Base-by-base conservation (phyloP, 2,797 vertebrate genomes). In the Diceros bicornis region DNA sequence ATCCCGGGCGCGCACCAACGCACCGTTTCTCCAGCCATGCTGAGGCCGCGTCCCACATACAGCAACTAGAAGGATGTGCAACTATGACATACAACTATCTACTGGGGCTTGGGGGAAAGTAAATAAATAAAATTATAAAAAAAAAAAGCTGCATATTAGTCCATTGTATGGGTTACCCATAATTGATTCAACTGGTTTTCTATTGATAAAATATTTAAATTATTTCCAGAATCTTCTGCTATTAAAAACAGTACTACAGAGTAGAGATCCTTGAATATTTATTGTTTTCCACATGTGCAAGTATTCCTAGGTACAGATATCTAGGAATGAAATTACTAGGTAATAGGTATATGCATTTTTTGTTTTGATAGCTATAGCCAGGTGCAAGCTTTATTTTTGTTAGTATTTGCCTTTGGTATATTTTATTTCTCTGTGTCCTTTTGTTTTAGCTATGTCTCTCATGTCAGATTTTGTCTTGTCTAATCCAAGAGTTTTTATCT, bases 401-500 rank as follows among this genome's bases (percentile, higher is more conserved):
- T 68, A 77, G n/a, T 20, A 50, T 75, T 96, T 85, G n/a, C 78
- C 61, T 88, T 7, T 7, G 20, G 1, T 29, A n/a, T 81, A 55
- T 61, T 84, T 77, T 83, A 37, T 12, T 84, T 74, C 23, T 57
- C 78, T 78, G 2, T 61, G 71, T 82, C 62, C 29, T 97, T 97
- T 93, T 61, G 6, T 81, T 68, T 93, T 82, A 92, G 27, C 32
- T 62, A 12, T 81, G 8, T 74, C 27, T 74, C 27, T 81, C 44
- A 34, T 47, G 12, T 68, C 50, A 7, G 16, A 94, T 94, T 96
- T 92, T 84, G 47, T 89, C 52, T 78, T 86, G 11, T 69, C 72
- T 89, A 85, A 69, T 61, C 34, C 77, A 41, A 94, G 71, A 29
- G 14, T 79, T 92, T 94, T 79, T 68, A 41, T 89, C 61, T 97